Base-by-base conservation (phyloP, 2,888 invertebrate species). In the Carpatolechia fugitivella region DNA sequence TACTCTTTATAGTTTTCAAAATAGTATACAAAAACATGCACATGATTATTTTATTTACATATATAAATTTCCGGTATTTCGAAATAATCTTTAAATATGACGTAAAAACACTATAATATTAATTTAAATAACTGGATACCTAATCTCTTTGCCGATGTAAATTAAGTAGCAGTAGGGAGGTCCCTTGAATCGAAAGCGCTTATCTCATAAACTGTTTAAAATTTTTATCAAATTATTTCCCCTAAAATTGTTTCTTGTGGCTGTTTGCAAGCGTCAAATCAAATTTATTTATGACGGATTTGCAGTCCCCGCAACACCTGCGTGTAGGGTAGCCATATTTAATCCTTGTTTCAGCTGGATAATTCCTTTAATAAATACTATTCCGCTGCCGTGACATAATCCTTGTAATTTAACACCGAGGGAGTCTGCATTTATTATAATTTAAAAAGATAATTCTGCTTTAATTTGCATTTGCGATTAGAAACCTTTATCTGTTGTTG, bases 271-370 rank as follows among this genome's bases (percentile, higher is more conserved):
- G 76, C 82, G 86, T 85, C 87, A 84, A 82, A 85, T 81, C 75
- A 78, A 80, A 85, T 82, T 81, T 82, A 86, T 87, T 88, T 85
- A 85, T 80, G 81, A 78, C 73, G 79, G 83, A 80, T 83, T 84
- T 80, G 65, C 54, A 54, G 70, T 63, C 57, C 64, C 73, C 72
- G 65, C 72, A 70, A 72, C 86, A 87, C 87, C 86, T 86, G 85
- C 66, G 74, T 60, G 70, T 75, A 68, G 73, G 77, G 75, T 72
- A 73, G 63, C 79, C 74, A 70, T 58, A 58, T 64, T 64, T 76
- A 74, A 72, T 66, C 71, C 72, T 66, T 70, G 71, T 70, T 69
- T 18, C 36, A 71, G 61, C 58, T 63, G 70, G 71, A 72, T 71
- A 76, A 74, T 74, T 69, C 70, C 64, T 62, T 65, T 66, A 62